Base-by-base conservation (phyloP, 2,888 invertebrate genomes). In the Holacanthella duospinosa region DNA sequence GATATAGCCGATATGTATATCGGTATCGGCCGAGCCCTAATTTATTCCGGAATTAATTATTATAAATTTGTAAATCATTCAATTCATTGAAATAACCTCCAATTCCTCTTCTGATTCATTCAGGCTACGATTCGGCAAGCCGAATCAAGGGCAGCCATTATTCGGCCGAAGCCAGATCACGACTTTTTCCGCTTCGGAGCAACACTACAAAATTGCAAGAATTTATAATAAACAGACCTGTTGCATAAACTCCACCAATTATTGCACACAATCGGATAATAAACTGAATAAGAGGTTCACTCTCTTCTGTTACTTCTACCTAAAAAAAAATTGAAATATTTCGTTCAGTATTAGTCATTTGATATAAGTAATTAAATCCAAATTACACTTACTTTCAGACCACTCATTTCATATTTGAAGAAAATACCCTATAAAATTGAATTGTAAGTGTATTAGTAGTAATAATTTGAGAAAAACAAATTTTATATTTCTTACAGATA, bases 401-500 rank as follows among this genome's bases (percentile, higher is more conserved):
- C 89, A 24, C 93, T 89, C 79, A 92, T 86, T 74, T 96, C 94
- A 77, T 96, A 96, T 77, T 94, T 94, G 73, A 96, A 88, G 77
- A 91, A 95, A 69, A 96, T 87, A 26, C 96, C 48, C 48, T 48
- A 21, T 4, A 21, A 48, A 21, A n/a, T 16, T 48, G 21, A 48
- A 48, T 48, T 21, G 36, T 36, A 9, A 36, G 36, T 36, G 36
- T 16, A 48, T 48, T n/a, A n/a, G n/a, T n/a, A n/a, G n/a, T n/a
- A n/a, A n/a, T n/a, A 48, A 48, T n/a, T 48, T 48, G 21, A 48
- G 21, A 4, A 16, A n/a, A 48, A 48, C 4, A 48, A 48, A 9
- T n/a, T 9, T 9, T 21, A n/a, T n/a, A 9, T 48, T 4, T 16
- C 48, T 48, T 21, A 48, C 96, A 0, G 95, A 91, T 25, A 91